Evolutionary conservation across 2,888 invertebrate genomes (phyloP).

Genomic region (Platycheirus rosarum): DNA sequence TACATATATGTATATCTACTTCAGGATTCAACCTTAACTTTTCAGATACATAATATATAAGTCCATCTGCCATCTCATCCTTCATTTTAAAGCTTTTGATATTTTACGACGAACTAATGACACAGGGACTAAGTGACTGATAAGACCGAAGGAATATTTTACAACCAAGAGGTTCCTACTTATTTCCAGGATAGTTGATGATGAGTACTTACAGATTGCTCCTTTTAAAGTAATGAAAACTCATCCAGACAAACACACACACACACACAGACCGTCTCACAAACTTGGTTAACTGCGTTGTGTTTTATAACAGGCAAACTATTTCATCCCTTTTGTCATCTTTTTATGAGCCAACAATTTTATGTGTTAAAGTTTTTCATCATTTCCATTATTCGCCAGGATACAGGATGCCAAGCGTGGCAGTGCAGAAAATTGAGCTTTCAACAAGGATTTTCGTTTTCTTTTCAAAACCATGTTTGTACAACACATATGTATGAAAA

Average conservation of each 20-base stretch:
- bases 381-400: constrained; percentile 28
- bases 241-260: no score
- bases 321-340: constrained; percentile 31
- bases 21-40: constrained; percentile 9
- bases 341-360: constrained; percentile 42
- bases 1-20: neutral
- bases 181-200: constrained; percentile 4
- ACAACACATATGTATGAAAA: neutral
- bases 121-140: constrained; percentile 67
- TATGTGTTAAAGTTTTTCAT: constrained; percentile 63
- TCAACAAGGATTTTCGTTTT: constrained; percentile 49
- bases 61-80: neutral
- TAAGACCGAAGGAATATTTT: constrained; percentile 57
- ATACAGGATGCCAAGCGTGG: constrained; percentile 18
- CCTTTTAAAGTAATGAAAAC: constrained; percentile 21
- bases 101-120: constrained; percentile 70
- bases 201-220: neutral
- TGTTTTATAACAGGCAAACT: constrained; percentile 25
- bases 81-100: constrained; percentile 51
- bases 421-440: constrained; percentile 51
- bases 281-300: constrained; percentile 31
- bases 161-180: constrained; percentile 25
- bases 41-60: neutral
- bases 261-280: constrained; percentile 1
- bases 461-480: constrained; percentile 13